These are phyloP conservation scores for Delia radicum DNA, from an alignment of 1,140 invertebrate species.

Conservation along the genomic window DNA sequence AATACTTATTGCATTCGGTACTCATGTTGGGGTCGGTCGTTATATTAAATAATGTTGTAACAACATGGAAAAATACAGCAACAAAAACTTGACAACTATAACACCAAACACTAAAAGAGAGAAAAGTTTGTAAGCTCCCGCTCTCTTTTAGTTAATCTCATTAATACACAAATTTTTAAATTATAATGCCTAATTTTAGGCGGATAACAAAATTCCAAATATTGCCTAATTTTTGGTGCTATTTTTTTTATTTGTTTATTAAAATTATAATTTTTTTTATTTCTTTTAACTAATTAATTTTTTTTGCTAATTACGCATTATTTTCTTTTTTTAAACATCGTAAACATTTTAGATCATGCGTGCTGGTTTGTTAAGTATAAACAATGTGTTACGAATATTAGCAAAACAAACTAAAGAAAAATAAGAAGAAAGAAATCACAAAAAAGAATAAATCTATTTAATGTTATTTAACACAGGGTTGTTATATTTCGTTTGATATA, in stretches of 20 bases:
- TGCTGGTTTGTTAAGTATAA: neutral
- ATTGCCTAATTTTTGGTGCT: too few species aligned
- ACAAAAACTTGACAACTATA: neutral
- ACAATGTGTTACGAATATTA: neutral
- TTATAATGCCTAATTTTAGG: neutral
- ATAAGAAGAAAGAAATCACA: neutral
- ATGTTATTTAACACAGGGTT: neutral
- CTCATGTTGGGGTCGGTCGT: neutral
- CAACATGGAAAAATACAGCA: neutral
- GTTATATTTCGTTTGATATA: neutral
- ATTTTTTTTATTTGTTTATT: too few species aligned
- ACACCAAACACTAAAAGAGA: neutral
- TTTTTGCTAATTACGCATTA: neutral
- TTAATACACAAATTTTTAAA: neutral
- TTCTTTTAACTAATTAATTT: neutral
- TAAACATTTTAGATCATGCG: neutral
- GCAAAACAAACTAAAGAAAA: neutral
- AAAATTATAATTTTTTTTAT: neutral
- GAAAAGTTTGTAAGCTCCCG: too few species aligned
- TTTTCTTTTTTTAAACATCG: neutral
- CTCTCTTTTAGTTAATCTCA: neutral
- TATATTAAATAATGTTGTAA: neutral
- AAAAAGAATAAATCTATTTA: neutral
- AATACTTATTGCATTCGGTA: neutral
- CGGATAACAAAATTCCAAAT: too few species aligned